These are phyloP conservation scores for Hyphantria cunea DNA, from an alignment of 1,140 invertebrate genomes.

Conservation along the genomic window DNA sequence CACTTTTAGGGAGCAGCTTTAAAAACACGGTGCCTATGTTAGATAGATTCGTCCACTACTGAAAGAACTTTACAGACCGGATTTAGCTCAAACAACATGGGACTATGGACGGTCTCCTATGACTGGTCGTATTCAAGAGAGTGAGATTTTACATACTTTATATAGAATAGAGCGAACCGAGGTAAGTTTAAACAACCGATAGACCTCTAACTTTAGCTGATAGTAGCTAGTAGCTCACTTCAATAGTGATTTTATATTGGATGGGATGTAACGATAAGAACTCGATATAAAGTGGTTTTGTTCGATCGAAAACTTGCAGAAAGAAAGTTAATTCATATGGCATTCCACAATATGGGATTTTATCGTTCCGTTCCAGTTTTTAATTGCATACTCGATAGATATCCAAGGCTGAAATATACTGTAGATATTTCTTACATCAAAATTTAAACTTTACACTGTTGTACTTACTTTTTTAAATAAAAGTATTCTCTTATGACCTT, in stretches of 20 bases:
- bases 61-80: slow-evolving; percentile 12
- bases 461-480: too few relatives aligned
- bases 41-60: slow-evolving; percentile 5
- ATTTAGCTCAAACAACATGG: background rate
- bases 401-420: too few relatives aligned
- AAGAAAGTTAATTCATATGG: slow-evolving; percentile 1
- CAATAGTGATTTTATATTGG: slow-evolving; percentile 26
- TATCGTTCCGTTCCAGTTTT: slow-evolving; percentile 16
- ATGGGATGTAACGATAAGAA: slow-evolving; percentile 22
- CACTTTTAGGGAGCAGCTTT: slow-evolving; percentile 34
- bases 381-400: background rate
- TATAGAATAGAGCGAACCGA: slow-evolving; percentile 22
- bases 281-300: slow-evolving; percentile 23
- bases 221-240: slow-evolving; percentile 22
- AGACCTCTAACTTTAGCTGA: slow-evolving; percentile 27
- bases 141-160: slow-evolving; percentile 24
- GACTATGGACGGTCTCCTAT: slow-evolving; percentile 2
- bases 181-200: slow-evolving; percentile 32
- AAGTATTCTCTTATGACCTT: too few relatives aligned
- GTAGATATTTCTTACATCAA: too few relatives aligned
- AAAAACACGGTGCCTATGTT: slow-evolving; percentile 23
- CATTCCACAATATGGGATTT: slow-evolving; percentile 23
- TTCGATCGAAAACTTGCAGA: slow-evolving; percentile 2
- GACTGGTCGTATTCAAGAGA: slow-evolving; percentile 15
- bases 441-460: too few relatives aligned